Base-by-base conservation (phyloP, 2,797 vertebrate species). In the Tarsius wallacei region DNA sequence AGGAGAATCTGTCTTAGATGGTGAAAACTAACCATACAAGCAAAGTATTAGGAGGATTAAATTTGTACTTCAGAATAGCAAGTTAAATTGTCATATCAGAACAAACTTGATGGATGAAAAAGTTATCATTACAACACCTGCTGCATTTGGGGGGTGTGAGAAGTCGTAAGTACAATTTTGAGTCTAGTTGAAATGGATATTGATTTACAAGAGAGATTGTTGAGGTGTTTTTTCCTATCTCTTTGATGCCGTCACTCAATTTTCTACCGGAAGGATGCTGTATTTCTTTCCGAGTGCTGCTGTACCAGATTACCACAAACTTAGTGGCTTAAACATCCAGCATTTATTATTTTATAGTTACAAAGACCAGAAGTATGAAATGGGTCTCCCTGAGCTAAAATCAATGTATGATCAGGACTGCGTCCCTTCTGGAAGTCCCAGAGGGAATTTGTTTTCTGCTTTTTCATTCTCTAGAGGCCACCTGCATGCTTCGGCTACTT, bases 61-160 rank as follows among this genome's bases (percentile, higher is more conserved):
- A 66, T 76, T 90, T 93, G 14, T 70, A 80, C 36, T 76, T 63
- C n/a, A 87, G 17, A 87, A 81, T 28, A 95, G 28, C 36, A 91
- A 66, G 12, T 57, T 77, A 26, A 90, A 42, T 36, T 64, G 6
- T 91, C 59, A 53, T 33, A 33, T 61, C n/a, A 63, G 49, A 97
- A 95, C 1, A 88, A 42, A 77, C 7, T 90, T 81, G 19, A 42
- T 55, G 61, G n/a, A 7, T 76, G 42, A 68, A 84, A 92, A 2
- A 57, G 11, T 73, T 74, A 85, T 82, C 68, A 73, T 84, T 47
- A 49, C 7, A 87, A 70, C 10, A 88, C 4, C 53, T 81, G 15
- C 47, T 76, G 13, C 10, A 71, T 84, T 74, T 85, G 17, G 31
- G 94, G 77, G 77, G 64, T 78, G 11, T 57, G n/a, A 19, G 51